Evolutionary conservation across 92 coral and sea anemone species (phyloP).

Genomic region (Phymanthus crucifer): DNA sequence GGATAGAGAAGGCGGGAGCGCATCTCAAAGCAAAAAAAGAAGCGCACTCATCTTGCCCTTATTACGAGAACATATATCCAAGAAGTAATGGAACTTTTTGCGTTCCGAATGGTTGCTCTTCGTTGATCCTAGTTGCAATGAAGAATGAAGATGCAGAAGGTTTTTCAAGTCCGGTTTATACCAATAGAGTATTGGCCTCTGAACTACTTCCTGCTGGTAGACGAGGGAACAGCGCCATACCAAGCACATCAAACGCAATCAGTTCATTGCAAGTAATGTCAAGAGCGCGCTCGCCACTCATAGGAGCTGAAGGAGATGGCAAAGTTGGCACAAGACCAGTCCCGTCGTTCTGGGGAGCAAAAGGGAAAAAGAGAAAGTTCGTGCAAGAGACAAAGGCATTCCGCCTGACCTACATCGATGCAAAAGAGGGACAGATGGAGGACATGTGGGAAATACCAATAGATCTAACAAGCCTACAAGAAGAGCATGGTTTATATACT

Average conservation of each 20-base stretch:
- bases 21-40: conserved; percentile 26
- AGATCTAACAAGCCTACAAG: conserved; percentile 28
- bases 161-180: background rate
- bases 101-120: conserved; percentile 3
- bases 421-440: conserved; percentile 8
- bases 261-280: too few relatives aligned
- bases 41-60: background rate
- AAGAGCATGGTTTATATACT: conserved; percentile 21
- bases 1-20: conserved; percentile 26
- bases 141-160: conserved; percentile 18
- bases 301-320: too few relatives aligned
- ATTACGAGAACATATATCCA: conserved; percentile 25
- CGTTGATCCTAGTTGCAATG: conserved; percentile 32
- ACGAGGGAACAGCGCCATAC: conserved; percentile 34
- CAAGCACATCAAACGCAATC: background rate
- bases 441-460: conserved; percentile 48
- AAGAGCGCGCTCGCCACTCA: too few relatives aligned
- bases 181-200: background rate
- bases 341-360: conserved; percentile 10
- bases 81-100: conserved; percentile 8
- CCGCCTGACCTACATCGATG: conserved; percentile 15
- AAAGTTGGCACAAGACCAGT: conserved; percentile 20
- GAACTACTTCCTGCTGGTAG: background rate
- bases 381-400: conserved; percentile 23
- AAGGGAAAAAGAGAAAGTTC: conserved; percentile 16